A percentile compares a stretch with the other conserved stretches of the same genome.
These are phyloP conservation scores for Andrena hattorfiana DNA, from an alignment of 2,888 invertebrate genomes.

Conservation along the genomic window DNA sequence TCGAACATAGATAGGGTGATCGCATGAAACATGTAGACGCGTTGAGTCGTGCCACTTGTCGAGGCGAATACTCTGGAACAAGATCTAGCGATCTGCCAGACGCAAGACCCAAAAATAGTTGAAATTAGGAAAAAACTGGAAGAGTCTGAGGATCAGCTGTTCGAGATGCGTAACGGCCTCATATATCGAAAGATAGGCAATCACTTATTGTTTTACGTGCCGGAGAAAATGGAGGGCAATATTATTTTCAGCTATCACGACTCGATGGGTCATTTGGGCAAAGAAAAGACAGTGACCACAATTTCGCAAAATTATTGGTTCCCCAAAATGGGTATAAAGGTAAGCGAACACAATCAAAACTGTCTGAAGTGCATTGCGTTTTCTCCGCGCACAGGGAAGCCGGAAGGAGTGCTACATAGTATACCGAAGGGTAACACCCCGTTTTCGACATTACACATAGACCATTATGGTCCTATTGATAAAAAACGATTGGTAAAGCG, in stretches of 20 bases:
- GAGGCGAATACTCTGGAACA: slow-evolving; percentile 4
- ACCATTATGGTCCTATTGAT: slow-evolving; percentile 63
- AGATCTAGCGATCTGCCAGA: slow-evolving; percentile 4
- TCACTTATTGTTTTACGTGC: slow-evolving; percentile 24
- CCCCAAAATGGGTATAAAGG: not conserved
- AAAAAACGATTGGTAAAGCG: slow-evolving; percentile 70
- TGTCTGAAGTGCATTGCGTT: slow-evolving; percentile 23
- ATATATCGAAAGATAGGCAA: not conserved
- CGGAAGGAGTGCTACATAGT: not conserved
- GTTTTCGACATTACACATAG: not conserved
- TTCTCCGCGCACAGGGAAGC: not conserved
- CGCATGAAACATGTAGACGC: slow-evolving; percentile 12
- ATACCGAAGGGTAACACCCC: slow-evolving; percentile 18
- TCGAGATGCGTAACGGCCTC: slow-evolving; percentile 17
- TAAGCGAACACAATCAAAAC: not conserved
- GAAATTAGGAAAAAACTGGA: not conserved
- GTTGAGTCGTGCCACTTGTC: not conserved
- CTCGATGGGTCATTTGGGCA: slow-evolving; percentile 6
- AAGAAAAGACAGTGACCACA: not conserved
- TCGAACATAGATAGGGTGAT: not conserved
- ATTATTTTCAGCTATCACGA: slow-evolving; percentile 10
- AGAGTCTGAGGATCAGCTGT: not conserved
- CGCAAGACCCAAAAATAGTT: not conserved
- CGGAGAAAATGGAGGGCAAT: slow-evolving; percentile 2
- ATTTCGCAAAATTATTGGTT: slow-evolving; percentile 29